A percentile compares a stretch with the other conserved stretches of the same genome.
These are phyloP conservation scores for Lutjanus erythropterus DNA, from an alignment of 2,113 vertebrate species.

Conservation along the genomic window DNA sequence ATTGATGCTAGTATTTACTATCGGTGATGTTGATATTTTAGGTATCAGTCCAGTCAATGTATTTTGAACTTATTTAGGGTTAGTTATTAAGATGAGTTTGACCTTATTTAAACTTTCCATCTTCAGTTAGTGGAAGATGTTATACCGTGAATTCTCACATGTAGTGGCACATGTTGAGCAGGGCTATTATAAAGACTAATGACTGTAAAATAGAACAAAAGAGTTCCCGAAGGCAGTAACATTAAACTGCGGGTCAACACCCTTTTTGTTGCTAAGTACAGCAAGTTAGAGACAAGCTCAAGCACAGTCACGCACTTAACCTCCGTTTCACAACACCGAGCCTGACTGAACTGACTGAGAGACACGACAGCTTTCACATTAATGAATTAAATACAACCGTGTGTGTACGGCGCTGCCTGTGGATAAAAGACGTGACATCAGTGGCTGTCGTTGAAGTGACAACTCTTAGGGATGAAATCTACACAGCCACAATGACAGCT, in stretches of 20 bases:
- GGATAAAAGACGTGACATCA: background rate
- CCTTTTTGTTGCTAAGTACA: constrained; percentile 24
- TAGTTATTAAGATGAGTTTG: too few species aligned
- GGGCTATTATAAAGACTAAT: background rate
- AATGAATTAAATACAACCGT: background rate
- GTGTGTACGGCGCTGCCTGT: background rate
- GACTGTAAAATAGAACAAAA: constrained; percentile 45
- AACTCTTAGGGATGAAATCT: background rate
- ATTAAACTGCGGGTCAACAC: constrained; percentile 54
- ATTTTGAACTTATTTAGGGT: background rate
- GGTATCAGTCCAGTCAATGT: background rate
- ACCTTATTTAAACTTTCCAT: background rate
- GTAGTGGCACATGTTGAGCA: background rate
- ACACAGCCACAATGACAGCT: constrained; percentile 1
- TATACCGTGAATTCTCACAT: background rate
- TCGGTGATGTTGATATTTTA: background rate
- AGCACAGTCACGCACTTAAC: constrained; percentile 27
- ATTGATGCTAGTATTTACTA: too few species aligned
- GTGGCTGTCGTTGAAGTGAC: background rate
- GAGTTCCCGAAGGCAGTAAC: constrained; percentile 44
- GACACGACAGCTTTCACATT: background rate
- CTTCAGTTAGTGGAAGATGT: background rate
- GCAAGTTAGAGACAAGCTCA: constrained; percentile 43
- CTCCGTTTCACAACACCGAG: constrained; percentile 38
- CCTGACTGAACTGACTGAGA: background rate